Evolutionary conservation across 64 coral and sea anemone species (phyloP), one percentile per base, ranked within the genome.

Genomic region (Montipora cactus): DNA sequence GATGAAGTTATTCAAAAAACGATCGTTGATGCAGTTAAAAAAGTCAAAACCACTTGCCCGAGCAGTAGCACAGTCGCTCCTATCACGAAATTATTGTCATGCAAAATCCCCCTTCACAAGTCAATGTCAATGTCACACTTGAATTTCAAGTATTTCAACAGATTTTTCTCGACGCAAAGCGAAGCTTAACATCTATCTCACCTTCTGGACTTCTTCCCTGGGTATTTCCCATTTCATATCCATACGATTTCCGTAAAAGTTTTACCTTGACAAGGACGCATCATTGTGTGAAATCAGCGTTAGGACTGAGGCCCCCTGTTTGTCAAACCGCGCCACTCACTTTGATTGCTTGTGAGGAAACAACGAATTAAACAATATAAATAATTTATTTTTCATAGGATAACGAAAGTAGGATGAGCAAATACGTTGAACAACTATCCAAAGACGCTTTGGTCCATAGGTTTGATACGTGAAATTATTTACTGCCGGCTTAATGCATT

Each of bases 101-200:
- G 82, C 82, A 86, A 71, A 86, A 86, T 71, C 19, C 46, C 14
- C 82, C 66, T 86, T 64, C 62, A 86, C 82, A 51, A 51, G 45
- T 86, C 78, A 28, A 7, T 86, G 82, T 86, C 82, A 86, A 7
- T 86, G 82, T 86, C 82, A 86, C 82, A 71, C 82, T 86, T 86
- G 62, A 86, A 86, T 86, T 86, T 86, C 18, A 72, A 86, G 82
- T 71, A 67, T 86, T 67, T 70, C 45, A n/a, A 57, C 53, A 64
- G 62, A 14, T 59, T 9, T 86, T 37, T 86, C n/a, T 22, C 82
- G 62, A 72, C 82, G 5, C 71, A 73, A 86, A 50, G 3, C 15
- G 71, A 86, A 71, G 68, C 68, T 8, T 70, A 72, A 86, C 66
- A 19, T 18, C 19, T 86, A 15, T 9, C 82, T 86, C 68, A 86